phyloP scores from a whole-genome alignment of 2,797 vertebrate genomes.

The Ctenopoma kingsleyae region DNA sequence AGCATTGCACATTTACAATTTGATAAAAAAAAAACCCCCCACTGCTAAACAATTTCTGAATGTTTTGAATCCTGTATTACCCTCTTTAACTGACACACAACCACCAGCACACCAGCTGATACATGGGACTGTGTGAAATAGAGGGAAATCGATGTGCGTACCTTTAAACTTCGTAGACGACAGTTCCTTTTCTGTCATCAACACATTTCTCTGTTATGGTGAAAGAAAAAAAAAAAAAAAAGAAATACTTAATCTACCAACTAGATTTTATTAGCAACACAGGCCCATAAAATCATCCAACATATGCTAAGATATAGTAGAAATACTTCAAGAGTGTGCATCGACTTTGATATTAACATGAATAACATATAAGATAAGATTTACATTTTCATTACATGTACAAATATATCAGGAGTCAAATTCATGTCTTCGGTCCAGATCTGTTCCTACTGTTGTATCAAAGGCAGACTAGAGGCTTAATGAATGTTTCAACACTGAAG shows the following conservation, averaged over 20 bases:
- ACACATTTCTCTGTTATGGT: not conserved
- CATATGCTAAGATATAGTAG: slow-evolving; percentile 84
- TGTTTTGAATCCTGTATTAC: not conserved
- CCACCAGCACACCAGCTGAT: slow-evolving; percentile 14
- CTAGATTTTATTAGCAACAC: slow-evolving; percentile 94
- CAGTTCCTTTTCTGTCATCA: not conserved
- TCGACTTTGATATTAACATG: slow-evolving; percentile 56
- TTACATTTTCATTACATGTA: slow-evolving; percentile 60
- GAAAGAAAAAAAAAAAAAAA: slow-evolving; percentile 19
- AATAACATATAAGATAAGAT: slow-evolving; percentile 55
- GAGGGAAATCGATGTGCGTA: not conserved
- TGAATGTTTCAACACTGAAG: slow-evolving; percentile 31
- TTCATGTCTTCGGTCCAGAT: slow-evolving; percentile 45
- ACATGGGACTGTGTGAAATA: not conserved
- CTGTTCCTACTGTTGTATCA: slow-evolving; percentile 46
- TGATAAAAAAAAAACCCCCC: too few species aligned
- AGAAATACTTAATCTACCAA: slow-evolving; percentile 80
- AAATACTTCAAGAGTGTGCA: slow-evolving; percentile 74
- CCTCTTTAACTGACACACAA: not conserved
- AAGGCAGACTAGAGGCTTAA: slow-evolving; percentile 41
- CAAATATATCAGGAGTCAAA: slow-evolving; percentile 64
- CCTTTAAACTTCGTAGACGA: too few species aligned
- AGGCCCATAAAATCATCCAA: slow-evolving; percentile 85
- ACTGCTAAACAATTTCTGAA: too few species aligned
- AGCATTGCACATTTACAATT: too few species aligned